A percentile compares a stretch with the other conserved stretches of the same genome.
Conservation (phyloP, 2,888 invertebrate species). For the Mantis religiosa region DNA sequence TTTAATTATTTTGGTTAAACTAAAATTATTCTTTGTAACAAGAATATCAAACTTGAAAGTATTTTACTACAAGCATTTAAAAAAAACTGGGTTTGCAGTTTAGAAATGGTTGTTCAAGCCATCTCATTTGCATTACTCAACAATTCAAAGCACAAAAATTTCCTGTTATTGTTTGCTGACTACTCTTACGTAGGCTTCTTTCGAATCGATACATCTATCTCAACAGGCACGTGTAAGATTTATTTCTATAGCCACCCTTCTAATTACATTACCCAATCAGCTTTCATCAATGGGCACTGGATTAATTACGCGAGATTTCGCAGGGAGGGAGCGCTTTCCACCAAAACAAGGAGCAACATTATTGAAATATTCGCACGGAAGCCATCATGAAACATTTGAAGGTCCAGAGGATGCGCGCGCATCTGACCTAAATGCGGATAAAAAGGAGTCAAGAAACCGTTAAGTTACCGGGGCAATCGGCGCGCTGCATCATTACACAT, state of each 20-base stretch:
- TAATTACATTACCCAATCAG: neutral
- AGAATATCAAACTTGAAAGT: no score
- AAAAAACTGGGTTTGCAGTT: neutral
- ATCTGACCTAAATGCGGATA: neutral
- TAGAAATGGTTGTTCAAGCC: neutral
- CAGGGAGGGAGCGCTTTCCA: neutral
- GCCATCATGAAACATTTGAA: neutral
- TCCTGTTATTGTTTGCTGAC: neutral
- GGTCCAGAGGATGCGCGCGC: neutral
- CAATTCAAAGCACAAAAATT: neutral
- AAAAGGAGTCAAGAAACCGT: neutral
- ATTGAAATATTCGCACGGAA: neutral
- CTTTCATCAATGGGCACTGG: neutral
- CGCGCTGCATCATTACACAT: neutral
- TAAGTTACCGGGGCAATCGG: neutral
- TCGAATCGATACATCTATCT: neutral
- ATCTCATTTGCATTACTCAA: neutral
- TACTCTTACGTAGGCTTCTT: neutral
- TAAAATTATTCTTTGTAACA: no score
- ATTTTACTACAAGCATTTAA: neutral
- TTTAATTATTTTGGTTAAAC: no score
- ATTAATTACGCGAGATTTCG: neutral
- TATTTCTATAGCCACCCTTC: neutral
- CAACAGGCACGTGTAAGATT: neutral
- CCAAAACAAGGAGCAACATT: neutral